phyloP scores from a whole-genome alignment of 2,888 invertebrate genomes.

The Cataglyphis rosenhaueri region DNA sequence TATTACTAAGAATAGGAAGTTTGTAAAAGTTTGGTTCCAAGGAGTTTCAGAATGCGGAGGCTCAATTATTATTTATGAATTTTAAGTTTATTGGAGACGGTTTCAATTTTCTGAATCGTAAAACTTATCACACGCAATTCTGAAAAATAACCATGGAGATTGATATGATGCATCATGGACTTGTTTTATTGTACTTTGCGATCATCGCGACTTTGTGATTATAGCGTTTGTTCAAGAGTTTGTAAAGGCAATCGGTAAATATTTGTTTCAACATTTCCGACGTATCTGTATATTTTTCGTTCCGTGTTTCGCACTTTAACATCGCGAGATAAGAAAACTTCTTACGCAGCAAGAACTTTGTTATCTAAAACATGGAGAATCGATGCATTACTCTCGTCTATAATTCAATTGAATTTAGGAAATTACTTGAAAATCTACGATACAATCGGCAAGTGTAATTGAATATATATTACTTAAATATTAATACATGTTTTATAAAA shows the following conservation, averaged over 20 bases:
- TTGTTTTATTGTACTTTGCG: not conserved
- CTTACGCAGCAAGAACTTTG: constrained; percentile 11
- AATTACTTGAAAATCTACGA: not conserved
- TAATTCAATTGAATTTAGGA: constrained; percentile 16
- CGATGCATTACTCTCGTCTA: not conserved
- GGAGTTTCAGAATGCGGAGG: not conserved
- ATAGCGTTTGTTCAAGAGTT: not conserved
- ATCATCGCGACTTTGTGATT: not conserved
- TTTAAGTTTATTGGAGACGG: not conserved
- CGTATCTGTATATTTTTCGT: constrained; percentile 36
- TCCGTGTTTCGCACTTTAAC: constrained; percentile 4
- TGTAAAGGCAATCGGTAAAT: constrained; percentile 10
- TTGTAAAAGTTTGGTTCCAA: not conserved
- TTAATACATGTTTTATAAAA: no score
- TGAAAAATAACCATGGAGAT: not conserved
- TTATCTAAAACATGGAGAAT: constrained; percentile 11
- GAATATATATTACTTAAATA: not conserved
- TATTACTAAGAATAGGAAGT: not conserved
- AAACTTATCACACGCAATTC: not conserved
- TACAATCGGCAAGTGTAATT: not conserved
- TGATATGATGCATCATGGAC: not conserved
- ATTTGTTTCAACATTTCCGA: constrained; percentile 16
- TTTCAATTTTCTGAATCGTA: not conserved
- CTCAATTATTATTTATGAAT: not conserved
- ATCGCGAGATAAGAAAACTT: constrained; percentile 21